Conservation (phyloP, 2,113 vertebrate species). For the Sceloporus tristichus region DNA sequence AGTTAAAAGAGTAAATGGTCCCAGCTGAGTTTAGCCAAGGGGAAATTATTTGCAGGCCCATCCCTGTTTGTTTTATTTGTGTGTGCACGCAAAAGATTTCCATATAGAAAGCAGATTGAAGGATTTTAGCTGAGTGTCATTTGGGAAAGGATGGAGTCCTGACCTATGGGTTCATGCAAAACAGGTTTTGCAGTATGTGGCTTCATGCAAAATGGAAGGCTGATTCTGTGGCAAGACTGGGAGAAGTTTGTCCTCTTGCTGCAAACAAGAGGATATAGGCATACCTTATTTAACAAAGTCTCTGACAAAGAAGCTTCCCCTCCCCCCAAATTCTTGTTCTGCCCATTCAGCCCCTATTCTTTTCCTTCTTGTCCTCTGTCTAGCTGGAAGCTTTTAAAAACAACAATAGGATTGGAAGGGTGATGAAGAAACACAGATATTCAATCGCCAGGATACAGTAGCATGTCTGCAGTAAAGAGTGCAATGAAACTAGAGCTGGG, state of each 20-base stretch:
- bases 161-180: neutral
- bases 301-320: too few species aligned
- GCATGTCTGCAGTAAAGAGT: too few species aligned
- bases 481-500: too few species aligned
- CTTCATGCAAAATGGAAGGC: neutral
- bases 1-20: neutral
- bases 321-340: too few species aligned
- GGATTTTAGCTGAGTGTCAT: neutral
- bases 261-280: neutral
- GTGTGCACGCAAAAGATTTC: neutral
- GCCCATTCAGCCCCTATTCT: too few species aligned
- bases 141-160: neutral
- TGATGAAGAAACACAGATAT: too few species aligned
- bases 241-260: neutral
- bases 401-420: too few species aligned
- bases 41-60: slow-evolving; percentile 23
- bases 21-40: slow-evolving; percentile 4
- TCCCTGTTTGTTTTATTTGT: neutral
- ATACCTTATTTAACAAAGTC: too few species aligned
- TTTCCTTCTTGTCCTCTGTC: too few species aligned
- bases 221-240: neutral
- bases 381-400: too few species aligned
- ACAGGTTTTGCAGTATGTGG: neutral
- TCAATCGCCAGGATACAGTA: too few species aligned
- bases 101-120: neutral